A percentile compares a stretch with the other conserved stretches of the same genome.
These are phyloP conservation scores for Proisotoma minuta DNA, from an alignment of 2,888 invertebrate genomes.

Conservation along the genomic window DNA sequence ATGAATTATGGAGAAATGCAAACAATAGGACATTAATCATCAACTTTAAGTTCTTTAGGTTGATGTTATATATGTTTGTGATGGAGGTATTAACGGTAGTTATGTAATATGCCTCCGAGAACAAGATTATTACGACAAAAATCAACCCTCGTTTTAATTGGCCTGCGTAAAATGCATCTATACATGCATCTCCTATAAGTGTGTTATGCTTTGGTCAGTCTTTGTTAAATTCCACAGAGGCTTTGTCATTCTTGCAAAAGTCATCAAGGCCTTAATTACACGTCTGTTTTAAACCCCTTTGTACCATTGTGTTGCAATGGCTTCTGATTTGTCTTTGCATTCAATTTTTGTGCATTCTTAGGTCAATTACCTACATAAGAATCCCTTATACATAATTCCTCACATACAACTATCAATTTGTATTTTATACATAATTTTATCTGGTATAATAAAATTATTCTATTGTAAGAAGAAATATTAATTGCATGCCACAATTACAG, in stretches of 20 bases:
- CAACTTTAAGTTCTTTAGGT: neutral
- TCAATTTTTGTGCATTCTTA: neutral
- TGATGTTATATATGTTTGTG: neutral
- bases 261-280: conserved; percentile 9
- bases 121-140: conserved; percentile 6
- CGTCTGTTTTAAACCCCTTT: neutral
- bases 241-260: conserved; percentile 12
- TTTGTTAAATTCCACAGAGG: neutral
- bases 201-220: neutral
- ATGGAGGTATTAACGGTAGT: neutral
- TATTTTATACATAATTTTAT: no score
- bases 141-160: conserved; percentile 11
- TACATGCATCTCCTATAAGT: no score
- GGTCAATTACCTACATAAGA: conserved; percentile 14
- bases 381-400: no score
- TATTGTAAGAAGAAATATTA: no score
- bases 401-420: no score
- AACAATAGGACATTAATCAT: conserved; percentile 38
- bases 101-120: neutral
- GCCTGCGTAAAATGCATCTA: no score
- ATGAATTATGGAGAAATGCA: conserved; percentile 17
- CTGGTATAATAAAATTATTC: no score
- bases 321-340: neutral
- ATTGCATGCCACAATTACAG: no score
- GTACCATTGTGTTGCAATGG: neutral